Evolutionary conservation across 2,797 vertebrate species (phyloP), one percentile per base, ranked within the genome.

Genomic region (Margarornis squamiger): DNA sequence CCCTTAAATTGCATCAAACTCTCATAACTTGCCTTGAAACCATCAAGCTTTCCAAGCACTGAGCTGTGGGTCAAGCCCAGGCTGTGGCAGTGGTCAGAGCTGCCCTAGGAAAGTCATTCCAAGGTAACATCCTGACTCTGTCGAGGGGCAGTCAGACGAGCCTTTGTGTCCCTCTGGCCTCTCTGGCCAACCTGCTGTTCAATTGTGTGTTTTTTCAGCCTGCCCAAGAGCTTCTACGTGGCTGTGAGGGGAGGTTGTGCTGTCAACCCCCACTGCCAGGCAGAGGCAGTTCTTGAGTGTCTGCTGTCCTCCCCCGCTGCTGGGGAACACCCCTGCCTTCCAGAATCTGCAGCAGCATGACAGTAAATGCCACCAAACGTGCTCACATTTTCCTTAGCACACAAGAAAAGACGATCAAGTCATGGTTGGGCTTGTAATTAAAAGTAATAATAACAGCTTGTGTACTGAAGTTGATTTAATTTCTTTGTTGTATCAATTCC

Each of bases 1-100:
- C 70, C 85, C 70, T 86, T 84, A 65, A 74, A 86, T 84, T 65
- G 24, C 70, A 88, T 75, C 34, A 24, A 14, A 39, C 45, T 67
- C 68, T 59, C 72, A 9, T 57, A 77, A 46, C 70, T 48, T 78
- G 36, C 74, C 43, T 58, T 58, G 71, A 76, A 78, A 66, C 20
- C 61, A 26, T 34, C 27, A 32, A 74, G 39, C 77, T 73, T 63
- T 76, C 21, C 71, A 46, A 43, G 39, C 30, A 4, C 65, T 46
- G 57, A 41, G 61, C 59, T 4, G 3, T 38, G 52, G 70, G 87
- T 93, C 73, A 55, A 81, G 36, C 10, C 67, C 43, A 55, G 75
- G n/a, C 67, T 66, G 49, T 21, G 73, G 62, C 71, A 92, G 49
- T 2, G 1, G 30, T 34, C 12, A 3, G 66, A 84, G 39, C 38